Percentiles rank a stretch among this genome's conserved stretches.
Evolutionary conservation across 2,888 invertebrate species (phyloP).

Genomic region (Drosophila nr. perissopoda): DNA sequence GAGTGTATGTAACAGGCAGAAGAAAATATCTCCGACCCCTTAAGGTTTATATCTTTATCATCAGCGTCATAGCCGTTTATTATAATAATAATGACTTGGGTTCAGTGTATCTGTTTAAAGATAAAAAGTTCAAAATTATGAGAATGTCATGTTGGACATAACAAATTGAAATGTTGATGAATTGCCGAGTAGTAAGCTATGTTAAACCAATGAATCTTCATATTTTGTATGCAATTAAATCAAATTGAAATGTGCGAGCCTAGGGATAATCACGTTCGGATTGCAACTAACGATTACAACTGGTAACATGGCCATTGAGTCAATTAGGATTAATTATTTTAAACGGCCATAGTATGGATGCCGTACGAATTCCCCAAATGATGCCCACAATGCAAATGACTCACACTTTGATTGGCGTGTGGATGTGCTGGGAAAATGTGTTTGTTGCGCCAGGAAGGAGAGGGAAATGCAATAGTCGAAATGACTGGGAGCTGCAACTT

Average conservation of each 20-base stretch:
- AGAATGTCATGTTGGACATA: not conserved
- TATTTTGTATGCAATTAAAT: not conserved
- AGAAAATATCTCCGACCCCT: not conserved
- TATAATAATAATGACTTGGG: not conserved
- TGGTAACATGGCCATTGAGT: conserved; percentile 51
- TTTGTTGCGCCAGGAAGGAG: not conserved
- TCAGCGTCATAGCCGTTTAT: not conserved
- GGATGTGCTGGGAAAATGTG: not conserved
- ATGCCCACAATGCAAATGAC: conserved; percentile 25
- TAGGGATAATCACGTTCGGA: not conserved
- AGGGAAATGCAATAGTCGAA: conserved; percentile 13
- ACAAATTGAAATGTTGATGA: not conserved
- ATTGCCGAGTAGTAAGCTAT: not conserved
- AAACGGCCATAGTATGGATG: conserved; percentile 51
- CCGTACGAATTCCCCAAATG: conserved; percentile 8
- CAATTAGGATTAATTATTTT: conserved; percentile 77
- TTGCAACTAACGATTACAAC: not conserved
- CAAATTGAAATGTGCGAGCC: not conserved
- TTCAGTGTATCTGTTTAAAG: not conserved
- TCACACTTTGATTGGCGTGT: conserved; percentile 41
- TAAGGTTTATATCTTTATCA: not conserved
- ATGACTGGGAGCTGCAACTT: conserved; percentile 41
- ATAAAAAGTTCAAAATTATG: not conserved
- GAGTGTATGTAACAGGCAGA: not conserved
- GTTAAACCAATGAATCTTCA: not conserved